Evolutionary conservation across 1,140 invertebrate genomes (phyloP).

Genomic region (Pemphigus obesinymphae): DNA sequence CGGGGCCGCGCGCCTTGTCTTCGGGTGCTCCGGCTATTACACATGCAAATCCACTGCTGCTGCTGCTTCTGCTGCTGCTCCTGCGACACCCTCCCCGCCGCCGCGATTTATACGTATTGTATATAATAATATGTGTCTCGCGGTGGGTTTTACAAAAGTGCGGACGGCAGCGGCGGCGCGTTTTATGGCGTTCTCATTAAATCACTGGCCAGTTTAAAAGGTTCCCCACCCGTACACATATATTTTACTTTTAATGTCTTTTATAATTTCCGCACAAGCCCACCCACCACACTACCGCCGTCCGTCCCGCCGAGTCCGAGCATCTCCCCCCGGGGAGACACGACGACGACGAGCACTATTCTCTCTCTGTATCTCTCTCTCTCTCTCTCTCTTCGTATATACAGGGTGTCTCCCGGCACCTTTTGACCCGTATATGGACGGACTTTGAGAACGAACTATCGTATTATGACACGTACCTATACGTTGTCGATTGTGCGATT

Average conservation of each 20-base stretch:
- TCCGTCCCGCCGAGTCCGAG: not conserved
- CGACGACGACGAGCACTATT: not conserved
- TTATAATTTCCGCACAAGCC: constrained; percentile 24
- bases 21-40: constrained; percentile 26
- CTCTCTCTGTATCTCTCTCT: not conserved
- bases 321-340: not conserved
- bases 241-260: constrained; percentile 40
- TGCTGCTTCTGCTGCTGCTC: not conserved
- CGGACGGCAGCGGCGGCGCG: constrained; percentile 8
- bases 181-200: constrained; percentile 28
- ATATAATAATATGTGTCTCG: constrained; percentile 1
- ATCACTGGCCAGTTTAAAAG: constrained; percentile 41
- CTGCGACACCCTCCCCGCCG: not conserved
- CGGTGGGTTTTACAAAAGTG: constrained; percentile 39
- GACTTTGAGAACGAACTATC: too few relatives aligned
- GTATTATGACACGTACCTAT: too few relatives aligned
- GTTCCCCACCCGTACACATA: constrained; percentile 12
- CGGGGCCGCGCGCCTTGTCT: constrained; percentile 36
- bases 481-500: too few relatives aligned
- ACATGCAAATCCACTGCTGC: constrained; percentile 35
- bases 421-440: too few relatives aligned
- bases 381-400: not conserved
- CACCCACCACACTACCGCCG: constrained; percentile 1
- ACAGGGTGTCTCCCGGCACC: too few relatives aligned
- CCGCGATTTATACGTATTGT: constrained; percentile 10